Conservation (phyloP, 2,888 invertebrate species). For the Anthrax anthrax region DNA sequence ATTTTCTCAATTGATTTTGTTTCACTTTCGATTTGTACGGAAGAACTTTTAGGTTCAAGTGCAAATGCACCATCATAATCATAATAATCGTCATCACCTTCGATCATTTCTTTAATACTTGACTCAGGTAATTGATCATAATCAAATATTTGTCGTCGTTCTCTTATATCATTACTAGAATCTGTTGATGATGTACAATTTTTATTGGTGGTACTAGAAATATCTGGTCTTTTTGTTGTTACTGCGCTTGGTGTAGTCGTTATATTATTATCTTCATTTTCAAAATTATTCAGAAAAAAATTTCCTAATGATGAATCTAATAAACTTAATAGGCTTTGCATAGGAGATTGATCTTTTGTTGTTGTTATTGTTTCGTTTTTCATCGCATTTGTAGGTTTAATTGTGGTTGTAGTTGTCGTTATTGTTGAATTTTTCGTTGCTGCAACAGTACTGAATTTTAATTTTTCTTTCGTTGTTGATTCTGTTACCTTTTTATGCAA, state of each 20-base stretch:
- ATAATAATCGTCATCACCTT: constrained; percentile 5
- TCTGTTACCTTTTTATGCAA: constrained; percentile 24
- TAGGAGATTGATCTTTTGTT: constrained; percentile 11
- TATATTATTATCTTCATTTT: constrained; percentile 6
- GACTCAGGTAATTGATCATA: constrained; percentile 32
- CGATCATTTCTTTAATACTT: constrained; percentile 19
- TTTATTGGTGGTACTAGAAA: not conserved
- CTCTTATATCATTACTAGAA: constrained; percentile 19
- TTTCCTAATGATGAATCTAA: constrained; percentile 25
- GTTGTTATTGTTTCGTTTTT: constrained; percentile 1
- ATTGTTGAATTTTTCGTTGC: constrained; percentile 13
- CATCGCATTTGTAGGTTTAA: no score
- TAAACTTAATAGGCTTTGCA: constrained; percentile 27
- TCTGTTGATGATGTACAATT: constrained; percentile 1
- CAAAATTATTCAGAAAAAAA: constrained; percentile 22
- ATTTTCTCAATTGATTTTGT: not conserved
- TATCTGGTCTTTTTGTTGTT: not conserved
- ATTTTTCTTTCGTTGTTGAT: not conserved
- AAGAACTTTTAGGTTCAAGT: constrained; percentile 2
- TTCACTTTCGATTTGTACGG: not conserved
- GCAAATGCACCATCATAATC: constrained; percentile 6
- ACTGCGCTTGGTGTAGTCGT: not conserved
- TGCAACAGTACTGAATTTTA: constrained; percentile 1
- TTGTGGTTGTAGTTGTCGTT: constrained; percentile 10
- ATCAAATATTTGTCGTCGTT: constrained; percentile 29